phyloP scores from a whole-genome alignment of 1,140 invertebrate species.

The Temnothorax curvispinosus region DNA sequence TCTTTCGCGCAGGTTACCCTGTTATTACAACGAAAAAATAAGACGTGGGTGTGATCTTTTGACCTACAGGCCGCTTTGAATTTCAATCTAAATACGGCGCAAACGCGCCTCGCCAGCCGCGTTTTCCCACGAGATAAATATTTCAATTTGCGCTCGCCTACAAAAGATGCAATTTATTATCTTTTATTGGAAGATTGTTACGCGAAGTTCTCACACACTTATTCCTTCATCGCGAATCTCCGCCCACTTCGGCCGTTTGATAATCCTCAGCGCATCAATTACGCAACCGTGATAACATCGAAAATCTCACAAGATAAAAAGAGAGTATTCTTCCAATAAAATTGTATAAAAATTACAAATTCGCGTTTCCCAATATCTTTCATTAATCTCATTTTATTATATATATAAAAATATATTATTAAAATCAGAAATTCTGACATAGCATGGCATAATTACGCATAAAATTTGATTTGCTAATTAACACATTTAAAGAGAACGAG shows the following conservation, averaged over 20 bases:
- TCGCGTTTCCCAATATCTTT: not conserved
- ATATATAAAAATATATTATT: not conserved
- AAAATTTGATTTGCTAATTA: not conserved
- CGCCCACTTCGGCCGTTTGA: not conserved
- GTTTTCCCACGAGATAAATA: constrained; percentile 38
- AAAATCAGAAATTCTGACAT: not conserved
- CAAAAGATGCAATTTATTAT: constrained; percentile 38
- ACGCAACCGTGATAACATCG: not conserved
- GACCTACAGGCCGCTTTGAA: constrained; percentile 1
- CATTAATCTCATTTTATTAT: not conserved
- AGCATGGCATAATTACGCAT: not conserved
- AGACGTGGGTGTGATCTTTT: constrained; percentile 6
- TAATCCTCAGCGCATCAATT: not conserved
- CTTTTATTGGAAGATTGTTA: constrained; percentile 29
- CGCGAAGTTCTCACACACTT: not conserved
- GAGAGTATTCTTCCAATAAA: not conserved
- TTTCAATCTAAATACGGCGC: constrained; percentile 15
- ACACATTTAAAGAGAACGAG: not conserved
- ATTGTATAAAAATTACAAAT: not conserved
- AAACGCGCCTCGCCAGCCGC: not conserved
- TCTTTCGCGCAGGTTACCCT: constrained; percentile 3
- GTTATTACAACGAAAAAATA: constrained; percentile 26
- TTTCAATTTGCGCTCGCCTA: not conserved
- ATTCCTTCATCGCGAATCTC: not conserved
- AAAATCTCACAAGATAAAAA: not conserved